Evolutionary conservation across 1,140 invertebrate species (phyloP).

Genomic region (Latrodectus geometricus): DNA sequence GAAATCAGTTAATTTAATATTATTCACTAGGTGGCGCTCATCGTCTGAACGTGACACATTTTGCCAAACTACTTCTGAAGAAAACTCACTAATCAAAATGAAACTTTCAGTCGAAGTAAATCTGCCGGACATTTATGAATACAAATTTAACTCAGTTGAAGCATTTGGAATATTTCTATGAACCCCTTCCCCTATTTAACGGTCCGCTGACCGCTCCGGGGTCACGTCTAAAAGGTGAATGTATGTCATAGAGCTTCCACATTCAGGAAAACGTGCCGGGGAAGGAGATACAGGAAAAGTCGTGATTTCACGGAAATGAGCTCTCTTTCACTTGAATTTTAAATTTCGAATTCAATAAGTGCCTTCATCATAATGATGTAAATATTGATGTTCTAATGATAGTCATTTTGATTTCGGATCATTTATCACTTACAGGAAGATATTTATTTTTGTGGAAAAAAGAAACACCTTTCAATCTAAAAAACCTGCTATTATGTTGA

Average conservation of each 20-base stretch:
- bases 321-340: not conserved
- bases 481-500: no score
- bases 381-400: not conserved
- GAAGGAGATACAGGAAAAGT: not conserved
- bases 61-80: not conserved
- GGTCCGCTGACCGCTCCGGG: not conserved
- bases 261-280: not conserved
- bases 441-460: no score
- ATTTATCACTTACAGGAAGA: no score
- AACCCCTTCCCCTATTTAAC: not conserved
- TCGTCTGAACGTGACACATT: not conserved
- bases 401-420: not conserved
- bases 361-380: not conserved
- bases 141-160: not conserved
- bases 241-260: not conserved
- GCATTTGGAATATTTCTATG: not conserved
- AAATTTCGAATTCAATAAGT: not conserved
- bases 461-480: no score
- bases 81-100: not conserved
- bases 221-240: not conserved
- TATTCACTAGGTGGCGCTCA: no score
- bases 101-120: not conserved
- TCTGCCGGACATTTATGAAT: not conserved
- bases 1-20: no score
- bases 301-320: not conserved